Percentiles rank a stretch among this genome's conserved stretches.
Evolutionary conservation across 2,888 invertebrate genomes (phyloP).

Genomic region (Caradrina kadenii): DNA sequence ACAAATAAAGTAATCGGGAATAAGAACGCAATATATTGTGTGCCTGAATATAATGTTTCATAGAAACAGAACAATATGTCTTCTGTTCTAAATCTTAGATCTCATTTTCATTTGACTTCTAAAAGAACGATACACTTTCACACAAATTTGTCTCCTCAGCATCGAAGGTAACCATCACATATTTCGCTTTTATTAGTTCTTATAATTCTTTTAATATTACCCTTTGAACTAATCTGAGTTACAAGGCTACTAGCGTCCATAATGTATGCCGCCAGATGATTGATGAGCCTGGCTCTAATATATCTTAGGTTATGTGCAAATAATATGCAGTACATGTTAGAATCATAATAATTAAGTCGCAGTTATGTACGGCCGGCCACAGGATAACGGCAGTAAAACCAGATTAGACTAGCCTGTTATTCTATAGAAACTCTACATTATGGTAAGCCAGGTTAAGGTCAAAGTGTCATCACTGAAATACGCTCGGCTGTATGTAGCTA

Average conservation of each 20-base stretch:
- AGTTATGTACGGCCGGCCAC: background rate
- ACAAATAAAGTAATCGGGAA: background rate
- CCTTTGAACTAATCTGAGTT: constrained; percentile 11
- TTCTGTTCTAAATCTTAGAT: background rate
- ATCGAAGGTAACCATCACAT: background rate
- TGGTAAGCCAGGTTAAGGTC: background rate
- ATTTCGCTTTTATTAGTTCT: background rate
- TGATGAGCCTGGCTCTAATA: constrained; percentile 16
- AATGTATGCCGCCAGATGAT: constrained; percentile 22
- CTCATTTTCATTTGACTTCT: background rate
- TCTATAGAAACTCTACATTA: background rate
- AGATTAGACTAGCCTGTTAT: background rate
- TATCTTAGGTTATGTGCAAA: constrained; percentile 12
- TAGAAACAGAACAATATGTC: background rate
- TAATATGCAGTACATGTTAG: background rate
- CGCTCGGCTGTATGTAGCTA: background rate
- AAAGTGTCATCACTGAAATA: background rate
- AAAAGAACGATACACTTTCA: background rate
- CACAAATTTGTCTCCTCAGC: background rate
- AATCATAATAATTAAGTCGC: background rate
- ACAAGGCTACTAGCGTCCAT: constrained; percentile 10
- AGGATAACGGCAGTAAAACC: background rate
- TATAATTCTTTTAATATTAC: constrained; percentile 9
- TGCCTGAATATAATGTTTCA: background rate
- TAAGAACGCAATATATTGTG: background rate